phyloP scores from a whole-genome alignment of 2,797 vertebrate genomes.

The Chaetodon trifasciatus region DNA sequence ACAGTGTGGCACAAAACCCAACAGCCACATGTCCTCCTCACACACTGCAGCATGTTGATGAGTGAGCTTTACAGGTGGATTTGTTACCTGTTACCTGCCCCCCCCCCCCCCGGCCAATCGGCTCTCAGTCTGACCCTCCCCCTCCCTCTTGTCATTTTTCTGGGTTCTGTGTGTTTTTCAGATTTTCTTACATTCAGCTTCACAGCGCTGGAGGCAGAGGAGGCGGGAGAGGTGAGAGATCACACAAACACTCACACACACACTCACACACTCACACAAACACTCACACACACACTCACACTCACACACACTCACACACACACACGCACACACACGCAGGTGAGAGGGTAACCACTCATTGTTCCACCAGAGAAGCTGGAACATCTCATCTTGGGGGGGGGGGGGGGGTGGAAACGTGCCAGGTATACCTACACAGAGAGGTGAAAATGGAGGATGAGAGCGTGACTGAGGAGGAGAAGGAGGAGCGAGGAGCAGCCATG shows the following conservation, averaged over 20 bases:
- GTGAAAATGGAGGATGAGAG: not conserved
- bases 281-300: conserved; percentile 15
- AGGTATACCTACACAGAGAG: not conserved
- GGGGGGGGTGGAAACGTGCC: conserved; percentile 9
- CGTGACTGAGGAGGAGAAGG: not conserved
- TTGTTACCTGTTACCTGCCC: not conserved
- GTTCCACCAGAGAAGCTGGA: conserved; percentile 19
- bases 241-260: conserved; percentile 1
- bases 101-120: too few species aligned
- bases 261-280: not conserved
- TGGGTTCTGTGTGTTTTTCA: conserved; percentile 34
- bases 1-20: too few species aligned
- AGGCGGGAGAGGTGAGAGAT: conserved; percentile 52
- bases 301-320: not conserved
- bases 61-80: not conserved
- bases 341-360: conserved; percentile 20
- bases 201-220: conserved; percentile 49
- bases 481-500: conserved; percentile 17
- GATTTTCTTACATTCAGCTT: conserved; percentile 57
- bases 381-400: conserved; percentile 18
- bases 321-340: conserved; percentile 18
- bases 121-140: not conserved
- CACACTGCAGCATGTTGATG: too few species aligned
- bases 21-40: too few species aligned
- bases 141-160: not conserved